phyloP scores from a whole-genome alignment of 2,113 vertebrate genomes.

The Otocyon megalotis region DNA sequence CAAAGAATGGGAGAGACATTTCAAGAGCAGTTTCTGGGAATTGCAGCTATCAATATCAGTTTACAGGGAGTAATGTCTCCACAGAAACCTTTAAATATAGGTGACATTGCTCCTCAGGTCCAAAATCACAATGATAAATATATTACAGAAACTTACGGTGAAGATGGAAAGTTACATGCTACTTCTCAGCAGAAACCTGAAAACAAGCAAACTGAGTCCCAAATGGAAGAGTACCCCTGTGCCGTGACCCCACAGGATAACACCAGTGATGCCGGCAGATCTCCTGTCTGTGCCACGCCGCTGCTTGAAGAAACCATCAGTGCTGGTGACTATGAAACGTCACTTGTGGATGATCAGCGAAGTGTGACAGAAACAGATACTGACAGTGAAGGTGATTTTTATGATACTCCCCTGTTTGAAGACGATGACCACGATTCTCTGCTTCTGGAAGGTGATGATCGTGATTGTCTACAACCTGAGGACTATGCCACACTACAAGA shows the following conservation, averaged over 20 bases:
- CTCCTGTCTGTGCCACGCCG: not conserved
- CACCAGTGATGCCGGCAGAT: fast-evolving
- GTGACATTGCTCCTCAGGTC: not conserved
- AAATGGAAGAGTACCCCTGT: not conserved
- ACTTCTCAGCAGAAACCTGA: not conserved
- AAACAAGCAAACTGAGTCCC: not conserved
- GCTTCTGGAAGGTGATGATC: conserved; percentile 74
- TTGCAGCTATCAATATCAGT: conserved; percentile 61
- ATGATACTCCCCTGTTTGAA: conserved; percentile 80
- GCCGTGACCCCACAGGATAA: not conserved
- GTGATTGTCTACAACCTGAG: conserved; percentile 75
- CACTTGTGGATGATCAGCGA: conserved; percentile 29
- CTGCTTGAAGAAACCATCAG: conserved; percentile 29
- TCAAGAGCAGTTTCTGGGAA: conserved; percentile 74
- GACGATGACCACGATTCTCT: conserved; percentile 79
- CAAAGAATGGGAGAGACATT: conserved; percentile 21
- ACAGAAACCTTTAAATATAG: conserved; percentile 45
- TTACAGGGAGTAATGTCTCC: conserved; percentile 40
- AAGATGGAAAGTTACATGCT: not conserved
- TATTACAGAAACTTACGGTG: not conserved
- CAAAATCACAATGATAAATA: not conserved
- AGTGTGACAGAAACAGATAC: conserved; percentile 67
- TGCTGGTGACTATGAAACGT: conserved; percentile 53
- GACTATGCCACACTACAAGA: conserved; percentile 73
- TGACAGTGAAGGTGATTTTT: conserved; percentile 77